A percentile compares a stretch with the other conserved stretches of the same genome.
Conservation (phyloP, 2,888 invertebrate species). For the Tetrapedia diversipes region DNA sequence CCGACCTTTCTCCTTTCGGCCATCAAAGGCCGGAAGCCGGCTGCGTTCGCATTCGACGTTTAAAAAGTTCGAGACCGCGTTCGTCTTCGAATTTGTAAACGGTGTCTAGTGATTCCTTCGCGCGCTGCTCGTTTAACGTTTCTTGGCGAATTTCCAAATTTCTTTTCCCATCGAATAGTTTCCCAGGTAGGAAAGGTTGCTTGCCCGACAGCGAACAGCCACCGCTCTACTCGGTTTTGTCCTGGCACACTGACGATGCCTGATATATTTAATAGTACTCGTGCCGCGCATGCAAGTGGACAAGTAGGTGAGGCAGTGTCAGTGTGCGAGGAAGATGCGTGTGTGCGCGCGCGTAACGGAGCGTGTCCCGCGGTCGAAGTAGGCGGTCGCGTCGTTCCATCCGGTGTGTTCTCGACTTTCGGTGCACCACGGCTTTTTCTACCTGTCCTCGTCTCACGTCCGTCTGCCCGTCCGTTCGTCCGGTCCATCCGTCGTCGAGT, state of each 20-base stretch:
- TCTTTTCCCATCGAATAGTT: slow-evolving; percentile 24
- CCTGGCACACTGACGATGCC: slow-evolving; percentile 23
- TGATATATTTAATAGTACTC: slow-evolving; percentile 52
- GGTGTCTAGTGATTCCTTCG: neutral
- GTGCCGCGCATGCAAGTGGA: slow-evolving; percentile 44
- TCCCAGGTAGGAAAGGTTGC: neutral
- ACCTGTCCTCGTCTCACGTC: slow-evolving; percentile 66
- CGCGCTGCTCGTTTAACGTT: neutral
- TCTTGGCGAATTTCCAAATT: slow-evolving; percentile 33
- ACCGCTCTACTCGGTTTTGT: slow-evolving; percentile 18
- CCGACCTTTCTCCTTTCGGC: neutral
- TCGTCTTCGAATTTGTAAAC: too few relatives aligned
- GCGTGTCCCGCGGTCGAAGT: slow-evolving; percentile 68
- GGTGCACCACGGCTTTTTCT: slow-evolving; percentile 60
- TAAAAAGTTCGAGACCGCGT: too few relatives aligned
- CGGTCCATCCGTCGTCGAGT: slow-evolving; percentile 48
- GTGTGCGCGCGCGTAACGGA: slow-evolving; percentile 63
- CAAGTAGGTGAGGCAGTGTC: neutral
- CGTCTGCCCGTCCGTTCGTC: slow-evolving; percentile 43
- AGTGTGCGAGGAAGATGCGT: neutral
- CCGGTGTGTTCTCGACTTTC: slow-evolving; percentile 63
- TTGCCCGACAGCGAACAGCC: neutral
- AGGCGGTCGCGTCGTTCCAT: slow-evolving; percentile 64
- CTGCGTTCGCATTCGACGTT: too few relatives aligned
- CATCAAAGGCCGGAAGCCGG: too few relatives aligned